Conservation (phyloP, 2,113 vertebrate species). For the Tautogolabrus adspersus region DNA sequence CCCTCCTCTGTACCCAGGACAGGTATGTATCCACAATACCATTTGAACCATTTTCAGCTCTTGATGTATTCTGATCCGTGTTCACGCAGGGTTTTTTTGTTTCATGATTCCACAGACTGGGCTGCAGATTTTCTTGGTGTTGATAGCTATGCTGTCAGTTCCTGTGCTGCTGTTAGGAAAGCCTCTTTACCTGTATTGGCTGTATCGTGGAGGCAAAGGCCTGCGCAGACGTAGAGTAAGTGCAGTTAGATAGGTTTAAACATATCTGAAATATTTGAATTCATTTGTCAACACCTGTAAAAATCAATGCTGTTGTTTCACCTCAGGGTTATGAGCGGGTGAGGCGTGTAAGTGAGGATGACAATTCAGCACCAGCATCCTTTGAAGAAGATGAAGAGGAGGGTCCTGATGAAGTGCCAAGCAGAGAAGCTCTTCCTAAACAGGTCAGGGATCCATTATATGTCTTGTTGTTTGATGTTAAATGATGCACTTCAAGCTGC, state of each 20-base stretch:
- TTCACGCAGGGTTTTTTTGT: conserved; percentile 29
- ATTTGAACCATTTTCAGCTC: background rate
- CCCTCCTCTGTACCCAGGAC: conserved; percentile 86
- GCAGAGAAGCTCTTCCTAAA: conserved; percentile 81
- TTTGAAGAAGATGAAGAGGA: conserved; percentile 90
- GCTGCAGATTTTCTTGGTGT: conserved; percentile 89
- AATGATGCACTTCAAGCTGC: background rate
- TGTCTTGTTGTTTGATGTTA: background rate
- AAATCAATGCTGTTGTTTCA: conserved; percentile 1
- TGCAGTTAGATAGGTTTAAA: background rate
- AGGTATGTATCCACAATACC: conserved; percentile 82
- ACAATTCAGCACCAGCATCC: conserved; percentile 86
- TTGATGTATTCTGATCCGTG: background rate
- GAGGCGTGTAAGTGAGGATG: conserved; percentile 93
- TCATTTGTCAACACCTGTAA: background rate
- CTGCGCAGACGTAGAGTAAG: conserved; percentile 90
- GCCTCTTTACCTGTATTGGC: conserved; percentile 93
- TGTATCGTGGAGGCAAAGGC: conserved; percentile 88
- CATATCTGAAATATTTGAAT: background rate
- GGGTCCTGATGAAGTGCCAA: conserved; percentile 80
- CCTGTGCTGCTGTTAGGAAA: conserved; percentile 94
- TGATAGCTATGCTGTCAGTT: conserved; percentile 88
- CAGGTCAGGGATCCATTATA: conserved; percentile 81
- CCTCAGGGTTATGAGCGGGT: conserved; percentile 93
- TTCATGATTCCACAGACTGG: conserved; percentile 78